phyloP scores from a whole-genome alignment of 2,113 vertebrate species.

The Alligator sinensis region DNA sequence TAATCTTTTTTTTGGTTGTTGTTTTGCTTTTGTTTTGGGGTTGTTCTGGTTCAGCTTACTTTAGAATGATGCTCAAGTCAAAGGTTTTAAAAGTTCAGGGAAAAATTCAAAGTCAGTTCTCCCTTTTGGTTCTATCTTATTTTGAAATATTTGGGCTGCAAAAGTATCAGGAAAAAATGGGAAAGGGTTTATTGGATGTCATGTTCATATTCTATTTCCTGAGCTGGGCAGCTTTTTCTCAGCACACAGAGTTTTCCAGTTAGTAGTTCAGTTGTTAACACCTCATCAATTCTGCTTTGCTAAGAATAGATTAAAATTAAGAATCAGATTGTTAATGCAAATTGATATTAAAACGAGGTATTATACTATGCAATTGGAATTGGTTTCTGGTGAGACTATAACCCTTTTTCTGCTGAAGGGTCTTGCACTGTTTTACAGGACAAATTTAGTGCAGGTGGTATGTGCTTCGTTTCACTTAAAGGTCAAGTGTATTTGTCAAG shows the following conservation, averaged over 20 bases:
- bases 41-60: not conserved
- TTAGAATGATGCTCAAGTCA: not conserved
- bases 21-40: not conserved
- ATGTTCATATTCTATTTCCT: not conserved
- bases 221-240: constrained; percentile 2
- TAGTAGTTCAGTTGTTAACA: constrained; percentile 52
- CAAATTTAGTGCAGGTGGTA: constrained; percentile 64
- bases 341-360: constrained; percentile 9
- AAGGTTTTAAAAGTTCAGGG: not conserved
- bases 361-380: constrained; percentile 19
- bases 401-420: constrained; percentile 18
- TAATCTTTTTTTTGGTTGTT: not conserved
- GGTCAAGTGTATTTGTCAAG: constrained; percentile 70
- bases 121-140: not conserved
- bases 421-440: constrained; percentile 38
- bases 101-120: not conserved
- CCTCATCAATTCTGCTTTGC: constrained; percentile 39
- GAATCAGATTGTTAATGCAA: constrained; percentile 38
- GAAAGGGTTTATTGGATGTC: not conserved
- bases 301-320: not conserved
- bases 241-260: constrained; percentile 25
- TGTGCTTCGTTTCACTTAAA: constrained; percentile 56
- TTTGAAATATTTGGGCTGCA: not conserved
- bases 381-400: constrained; percentile 41
- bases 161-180: not conserved